Evolutionary conservation across 1,140 invertebrate genomes (phyloP).

Genomic region (Pogonomyrmex californicus): DNA sequence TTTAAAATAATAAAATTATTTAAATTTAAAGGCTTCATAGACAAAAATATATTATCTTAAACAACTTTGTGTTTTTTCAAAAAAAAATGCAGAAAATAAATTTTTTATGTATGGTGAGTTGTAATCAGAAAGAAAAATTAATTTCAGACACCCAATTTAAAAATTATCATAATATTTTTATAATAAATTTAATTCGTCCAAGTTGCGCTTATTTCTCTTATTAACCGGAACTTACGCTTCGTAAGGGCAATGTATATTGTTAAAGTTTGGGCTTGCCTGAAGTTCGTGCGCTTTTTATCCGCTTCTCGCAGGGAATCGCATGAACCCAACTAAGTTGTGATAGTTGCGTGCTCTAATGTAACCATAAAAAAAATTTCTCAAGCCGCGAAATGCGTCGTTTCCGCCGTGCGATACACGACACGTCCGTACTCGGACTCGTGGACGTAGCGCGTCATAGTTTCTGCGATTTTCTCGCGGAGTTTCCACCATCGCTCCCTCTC

Average conservation of each 20-base stretch:
- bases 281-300: not conserved
- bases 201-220: not conserved
- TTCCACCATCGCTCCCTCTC: conserved; percentile 14
- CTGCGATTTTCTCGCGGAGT: conserved; percentile 39
- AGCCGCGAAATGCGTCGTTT: conserved; percentile 16
- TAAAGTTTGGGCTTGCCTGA: not conserved
- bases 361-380: conserved; percentile 23
- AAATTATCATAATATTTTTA: not conserved
- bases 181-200: not conserved
- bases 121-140: not conserved
- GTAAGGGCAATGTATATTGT: not conserved
- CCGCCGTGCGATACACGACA: conserved; percentile 24
- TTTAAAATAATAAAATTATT: not conserved
- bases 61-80: too few species aligned
- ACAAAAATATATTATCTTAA: not conserved
- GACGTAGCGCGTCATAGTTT: not conserved
- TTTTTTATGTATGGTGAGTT: not conserved
- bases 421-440: not conserved
- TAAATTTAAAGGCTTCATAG: not conserved
- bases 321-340: not conserved
- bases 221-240: not conserved
- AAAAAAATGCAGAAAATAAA: not conserved
- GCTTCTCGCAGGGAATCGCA: not conserved
- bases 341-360: conserved; percentile 12
- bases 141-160: not conserved